These are phyloP conservation scores for Drosophila obscura DNA, from an alignment of 1,140 invertebrate species.

Conservation along the genomic window DNA sequence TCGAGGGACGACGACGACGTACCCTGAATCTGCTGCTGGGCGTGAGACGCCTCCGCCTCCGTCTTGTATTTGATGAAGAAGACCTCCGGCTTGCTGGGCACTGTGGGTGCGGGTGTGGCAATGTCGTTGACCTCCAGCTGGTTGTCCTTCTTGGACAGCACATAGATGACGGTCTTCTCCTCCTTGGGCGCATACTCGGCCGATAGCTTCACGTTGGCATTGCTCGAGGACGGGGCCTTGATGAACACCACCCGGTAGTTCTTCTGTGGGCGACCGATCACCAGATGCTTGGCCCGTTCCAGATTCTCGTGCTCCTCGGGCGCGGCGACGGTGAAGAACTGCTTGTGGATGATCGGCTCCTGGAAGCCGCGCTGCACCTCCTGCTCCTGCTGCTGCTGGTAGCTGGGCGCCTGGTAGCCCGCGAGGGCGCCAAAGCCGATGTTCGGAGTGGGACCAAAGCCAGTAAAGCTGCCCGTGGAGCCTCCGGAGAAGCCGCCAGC, in stretches of 20 bases:
- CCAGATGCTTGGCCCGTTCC: slow-evolving; percentile 73
- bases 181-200: slow-evolving; percentile 85
- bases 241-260: slow-evolving; percentile 95
- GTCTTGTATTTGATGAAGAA: slow-evolving; percentile 91
- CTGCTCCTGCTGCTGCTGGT: slow-evolving; percentile 69
- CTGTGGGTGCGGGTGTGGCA: slow-evolving; percentile 89
- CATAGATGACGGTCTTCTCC: slow-evolving; percentile 94
- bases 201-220: slow-evolving; percentile 83
- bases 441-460: slow-evolving; percentile 61
- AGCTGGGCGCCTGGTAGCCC: slow-evolving; percentile 65
- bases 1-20: too few relatives aligned
- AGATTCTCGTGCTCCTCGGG: slow-evolving; percentile 75
- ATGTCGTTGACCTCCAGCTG: slow-evolving; percentile 87
- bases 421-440: slow-evolving; percentile 60
- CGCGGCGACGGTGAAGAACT: slow-evolving; percentile 77
- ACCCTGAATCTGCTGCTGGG: slow-evolving; percentile 83
- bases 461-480: slow-evolving; percentile 27
- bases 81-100: slow-evolving; percentile 90
- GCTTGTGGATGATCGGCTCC: slow-evolving; percentile 74
- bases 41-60: slow-evolving; percentile 85
- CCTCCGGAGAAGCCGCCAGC: slow-evolving; percentile 14
- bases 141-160: slow-evolving; percentile 90
- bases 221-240: slow-evolving; percentile 91
- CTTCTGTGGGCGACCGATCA: slow-evolving; percentile 87
- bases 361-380: slow-evolving; percentile 62